Conservation (phyloP, 2,888 invertebrate genomes). For the Agriopis leucophaearia region DNA sequence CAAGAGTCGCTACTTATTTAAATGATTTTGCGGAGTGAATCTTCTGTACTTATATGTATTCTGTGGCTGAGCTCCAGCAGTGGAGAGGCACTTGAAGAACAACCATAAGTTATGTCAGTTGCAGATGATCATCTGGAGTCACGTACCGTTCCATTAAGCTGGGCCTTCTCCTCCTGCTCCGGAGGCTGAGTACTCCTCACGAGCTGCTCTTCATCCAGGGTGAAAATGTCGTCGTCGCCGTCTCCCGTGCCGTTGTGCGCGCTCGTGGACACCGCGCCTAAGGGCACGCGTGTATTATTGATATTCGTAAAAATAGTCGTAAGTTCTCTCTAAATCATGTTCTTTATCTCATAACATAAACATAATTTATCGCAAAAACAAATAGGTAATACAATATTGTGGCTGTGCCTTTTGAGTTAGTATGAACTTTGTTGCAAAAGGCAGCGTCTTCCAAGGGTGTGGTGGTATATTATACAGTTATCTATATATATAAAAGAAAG, state of each 20-base stretch:
- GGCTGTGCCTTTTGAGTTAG: no score
- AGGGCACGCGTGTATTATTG: not conserved
- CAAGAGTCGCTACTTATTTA: no score
- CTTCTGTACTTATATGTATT: no score
- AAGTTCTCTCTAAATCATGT: not conserved
- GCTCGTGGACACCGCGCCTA: conserved; percentile 25
- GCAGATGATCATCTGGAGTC: not conserved
- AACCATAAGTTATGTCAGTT: not conserved
- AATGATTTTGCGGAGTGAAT: no score
- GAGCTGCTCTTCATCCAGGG: conserved; percentile 91
- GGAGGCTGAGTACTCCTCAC: conserved; percentile 47
- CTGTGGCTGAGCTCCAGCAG: not conserved
- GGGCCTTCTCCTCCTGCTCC: conserved; percentile 63
- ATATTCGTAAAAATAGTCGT: not conserved
- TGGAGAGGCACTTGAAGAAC: not conserved
- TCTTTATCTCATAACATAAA: no score
- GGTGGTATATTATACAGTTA: no score
- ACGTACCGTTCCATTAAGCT: conserved; percentile 59
- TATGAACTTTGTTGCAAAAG: no score
- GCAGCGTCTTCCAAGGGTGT: no score
- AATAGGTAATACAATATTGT: no score
- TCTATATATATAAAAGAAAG: no score
- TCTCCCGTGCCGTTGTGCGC: conserved; percentile 75
- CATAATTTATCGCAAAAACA: no score
- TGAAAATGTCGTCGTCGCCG: conserved; percentile 93